Evolutionary conservation across 2,888 invertebrate genomes (phyloP).

Genomic region (Calameuta idolon): DNA sequence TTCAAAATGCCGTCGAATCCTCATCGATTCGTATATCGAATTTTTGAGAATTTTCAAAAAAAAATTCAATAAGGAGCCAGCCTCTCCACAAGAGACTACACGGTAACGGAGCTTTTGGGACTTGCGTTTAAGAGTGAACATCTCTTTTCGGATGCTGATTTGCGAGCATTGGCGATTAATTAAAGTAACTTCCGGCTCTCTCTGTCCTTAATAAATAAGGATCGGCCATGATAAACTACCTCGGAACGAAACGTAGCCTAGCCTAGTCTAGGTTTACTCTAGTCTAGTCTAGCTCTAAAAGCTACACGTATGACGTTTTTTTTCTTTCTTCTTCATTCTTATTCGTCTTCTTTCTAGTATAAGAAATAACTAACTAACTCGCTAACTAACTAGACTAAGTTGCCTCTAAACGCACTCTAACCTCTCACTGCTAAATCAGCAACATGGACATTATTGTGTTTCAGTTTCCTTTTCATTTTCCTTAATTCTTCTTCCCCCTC

Average conservation of each 20-base stretch:
- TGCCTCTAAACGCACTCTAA: constrained; percentile 43
- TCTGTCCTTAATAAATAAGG: constrained; percentile 38
- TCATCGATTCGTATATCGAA: no score
- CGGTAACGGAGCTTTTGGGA: no score
- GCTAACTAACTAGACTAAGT: constrained; percentile 15
- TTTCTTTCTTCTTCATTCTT: constrained; percentile 17
- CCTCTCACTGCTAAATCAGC: constrained; percentile 50
- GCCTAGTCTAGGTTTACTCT: neutral
- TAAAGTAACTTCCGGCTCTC: constrained; percentile 20
- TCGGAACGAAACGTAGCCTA: constrained; percentile 44
- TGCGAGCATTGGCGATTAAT: neutral
- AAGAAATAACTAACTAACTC: constrained; percentile 33
- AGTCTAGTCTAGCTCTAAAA: constrained; percentile 37
- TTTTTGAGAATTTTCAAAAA: no score
- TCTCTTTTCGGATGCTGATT: no score
- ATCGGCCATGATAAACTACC: constrained; percentile 49
- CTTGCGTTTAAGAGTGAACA: no score
- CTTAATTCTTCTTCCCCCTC: constrained; percentile 10
- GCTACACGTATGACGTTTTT: constrained; percentile 38
- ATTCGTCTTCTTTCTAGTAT: constrained; percentile 9
- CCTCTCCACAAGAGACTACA: no score
- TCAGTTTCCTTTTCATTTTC: constrained; percentile 20
- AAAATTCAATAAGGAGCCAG: no score
- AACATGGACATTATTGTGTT: constrained; percentile 55
- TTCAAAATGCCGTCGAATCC: no score